These are phyloP conservation scores for Pterostichus madidus DNA, from an alignment of 2,888 invertebrate genomes.

Conservation along the genomic window DNA sequence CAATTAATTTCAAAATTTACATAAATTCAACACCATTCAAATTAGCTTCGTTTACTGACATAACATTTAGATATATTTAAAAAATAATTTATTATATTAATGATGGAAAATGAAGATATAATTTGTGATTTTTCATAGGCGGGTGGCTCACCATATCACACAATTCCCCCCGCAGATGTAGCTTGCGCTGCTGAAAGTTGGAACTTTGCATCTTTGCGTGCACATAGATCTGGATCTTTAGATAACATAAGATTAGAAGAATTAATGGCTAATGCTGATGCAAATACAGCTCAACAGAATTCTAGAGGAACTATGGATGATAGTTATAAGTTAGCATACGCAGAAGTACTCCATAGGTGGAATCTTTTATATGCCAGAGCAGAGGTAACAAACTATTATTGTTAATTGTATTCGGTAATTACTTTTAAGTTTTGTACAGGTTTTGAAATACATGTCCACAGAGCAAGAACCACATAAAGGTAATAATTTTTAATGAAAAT, in stretches of 20 bases:
- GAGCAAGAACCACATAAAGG: slow-evolving; percentile 75
- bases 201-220: slow-evolving; percentile 85
- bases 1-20: neutral
- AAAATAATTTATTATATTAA: neutral
- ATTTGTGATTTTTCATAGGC: slow-evolving; percentile 75
- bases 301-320: slow-evolving; percentile 84
- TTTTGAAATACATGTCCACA: slow-evolving; percentile 82
- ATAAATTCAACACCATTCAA: neutral
- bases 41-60: neutral
- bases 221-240: slow-evolving; percentile 89
- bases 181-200: slow-evolving; percentile 84
- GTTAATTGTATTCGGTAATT: neutral
- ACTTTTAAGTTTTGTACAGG: slow-evolving; percentile 71
- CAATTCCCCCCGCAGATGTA: slow-evolving; percentile 90
- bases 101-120: neutral
- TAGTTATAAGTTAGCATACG: slow-evolving; percentile 91
- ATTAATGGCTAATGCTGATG: slow-evolving; percentile 72
- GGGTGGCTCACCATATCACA: slow-evolving; percentile 93
- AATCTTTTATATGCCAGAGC: slow-evolving; percentile 88
- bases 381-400: slow-evolving; percentile 74
- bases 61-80: no score
- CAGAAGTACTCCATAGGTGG: slow-evolving; percentile 93
- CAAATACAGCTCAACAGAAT: slow-evolving; percentile 75
- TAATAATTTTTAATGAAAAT: neutral
- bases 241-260: slow-evolving; percentile 83